These are phyloP conservation scores for Eciton burchellii DNA, from an alignment of 1,140 invertebrate species.

Conservation along the genomic window DNA sequence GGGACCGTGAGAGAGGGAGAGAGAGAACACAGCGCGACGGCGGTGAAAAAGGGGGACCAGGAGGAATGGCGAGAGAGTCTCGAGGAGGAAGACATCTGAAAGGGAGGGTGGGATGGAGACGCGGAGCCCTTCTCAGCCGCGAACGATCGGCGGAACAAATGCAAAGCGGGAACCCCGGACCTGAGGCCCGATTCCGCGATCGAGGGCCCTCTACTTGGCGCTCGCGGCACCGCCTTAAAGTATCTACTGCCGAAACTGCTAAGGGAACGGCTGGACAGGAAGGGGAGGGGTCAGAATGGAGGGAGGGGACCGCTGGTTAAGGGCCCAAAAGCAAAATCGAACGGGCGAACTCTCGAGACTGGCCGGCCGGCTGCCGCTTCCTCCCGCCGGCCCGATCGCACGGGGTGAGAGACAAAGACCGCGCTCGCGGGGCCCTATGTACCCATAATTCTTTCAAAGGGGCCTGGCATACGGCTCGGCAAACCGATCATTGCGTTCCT, in stretches of 20 bases:
- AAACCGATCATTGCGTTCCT: conserved; percentile 70
- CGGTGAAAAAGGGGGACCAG: conserved; percentile 57
- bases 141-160: conserved; percentile 81
- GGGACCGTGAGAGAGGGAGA: conserved; percentile 56
- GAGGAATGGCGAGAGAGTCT: conserved; percentile 63
- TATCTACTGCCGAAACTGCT: conserved; percentile 77
- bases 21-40: conserved; percentile 53
- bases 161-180: conserved; percentile 78
- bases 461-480: conserved; percentile 18
- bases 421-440: conserved; percentile 52
- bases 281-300: neutral
- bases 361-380: neutral
- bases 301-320: conserved; percentile 19
- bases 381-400: conserved; percentile 47
- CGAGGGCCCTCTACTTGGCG: conserved; percentile 65
- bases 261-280: conserved; percentile 7
- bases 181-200: conserved; percentile 63
- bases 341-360: conserved; percentile 78
- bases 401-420: conserved; percentile 71
- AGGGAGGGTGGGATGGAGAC: conserved; percentile 68
- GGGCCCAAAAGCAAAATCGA: conserved; percentile 48
- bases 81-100: conserved; percentile 80
- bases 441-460: conserved; percentile 73
- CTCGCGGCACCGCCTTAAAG: conserved; percentile 78
- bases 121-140: conserved; percentile 49